Evolutionary conservation across 2,888 invertebrate genomes (phyloP), one percentile per base, ranked within the genome.

Genomic region (Pimpla rufipes): DNA sequence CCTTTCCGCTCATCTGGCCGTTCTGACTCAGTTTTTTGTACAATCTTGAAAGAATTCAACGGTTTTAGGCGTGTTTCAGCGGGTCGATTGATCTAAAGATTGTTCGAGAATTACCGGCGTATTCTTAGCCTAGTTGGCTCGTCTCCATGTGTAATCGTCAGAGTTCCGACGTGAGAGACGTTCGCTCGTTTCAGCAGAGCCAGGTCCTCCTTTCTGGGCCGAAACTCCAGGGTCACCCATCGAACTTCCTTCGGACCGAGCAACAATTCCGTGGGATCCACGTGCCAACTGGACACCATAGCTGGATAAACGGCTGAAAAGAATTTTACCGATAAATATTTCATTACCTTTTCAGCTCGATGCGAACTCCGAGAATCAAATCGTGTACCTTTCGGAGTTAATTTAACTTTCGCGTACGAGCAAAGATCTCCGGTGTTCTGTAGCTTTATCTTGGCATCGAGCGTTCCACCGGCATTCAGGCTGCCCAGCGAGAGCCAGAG

Each of bases 401-500:
- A 81, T 76, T 92, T 92, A 5, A 93, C 81, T 86, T 91, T 87
- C 85, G 94, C 94, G 87, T 95, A 96, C 0, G 94, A 94, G 13
- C 94, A 91, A 10, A 96, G 88, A 42, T 94, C 94, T 0, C 96
- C 96, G 18, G 91, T 94, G 87, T 96, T 96, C 85, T 94, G 94
- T 2, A 96, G 90, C 50, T 90, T 92, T 75, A 96, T 94, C 59
- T 91, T 93, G 57, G 94, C 93, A 11, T 93, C 92, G 13, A 95
- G 87, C 1, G 93, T 90, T 35, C 93, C 93, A 11, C 94, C 89
- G 1, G 94, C 93, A 79, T 94, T 94, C 0, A 95, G 88, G 85
- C 94, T 94, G 8, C 96, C 96, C 55, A 96, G 92, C 0, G 95
- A 94, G 0, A 96, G 88, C 93, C 95, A 95, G 84, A 94, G 93